These are phyloP conservation scores for Cotesia typhae DNA, from an alignment of 1,140 invertebrate species.

Conservation along the genomic window DNA sequence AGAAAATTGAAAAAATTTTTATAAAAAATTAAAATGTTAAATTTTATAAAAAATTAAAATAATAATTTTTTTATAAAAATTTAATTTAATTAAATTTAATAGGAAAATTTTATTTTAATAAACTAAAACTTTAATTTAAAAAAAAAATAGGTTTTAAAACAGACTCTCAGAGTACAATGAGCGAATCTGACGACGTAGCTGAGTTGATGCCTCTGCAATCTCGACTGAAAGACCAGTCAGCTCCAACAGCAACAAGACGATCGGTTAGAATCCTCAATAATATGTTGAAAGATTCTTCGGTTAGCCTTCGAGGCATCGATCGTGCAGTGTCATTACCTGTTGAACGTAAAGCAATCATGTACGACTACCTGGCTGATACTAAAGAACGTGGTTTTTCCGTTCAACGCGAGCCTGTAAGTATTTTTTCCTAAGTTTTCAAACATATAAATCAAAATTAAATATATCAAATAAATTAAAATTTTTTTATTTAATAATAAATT, in stretches of 20 bases:
- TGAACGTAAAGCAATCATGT: conserved; percentile 50
- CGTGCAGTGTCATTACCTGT: conserved; percentile 58
- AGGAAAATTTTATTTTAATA: too few species aligned
- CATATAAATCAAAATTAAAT: too few species aligned
- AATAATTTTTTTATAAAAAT: too few species aligned
- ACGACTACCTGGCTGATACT: conserved; percentile 44
- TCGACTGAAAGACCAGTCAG: conserved; percentile 45
- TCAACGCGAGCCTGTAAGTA: conserved; percentile 53
- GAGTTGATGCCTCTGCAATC: conserved; percentile 49
- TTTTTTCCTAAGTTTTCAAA: too few species aligned
- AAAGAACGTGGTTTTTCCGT: conserved; percentile 58
- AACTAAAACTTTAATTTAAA: neutral
- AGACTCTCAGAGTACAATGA: conserved; percentile 34
- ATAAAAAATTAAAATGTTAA: too few species aligned
- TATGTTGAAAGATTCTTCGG: conserved; percentile 49
- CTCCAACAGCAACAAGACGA: conserved; percentile 46
- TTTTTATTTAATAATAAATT: too few species aligned
- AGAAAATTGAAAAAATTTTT: too few species aligned
- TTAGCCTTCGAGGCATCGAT: conserved; percentile 47
- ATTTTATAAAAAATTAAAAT: too few species aligned
- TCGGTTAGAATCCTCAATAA: conserved; percentile 50
- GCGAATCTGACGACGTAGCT: conserved; percentile 39
- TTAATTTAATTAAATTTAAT: too few species aligned
- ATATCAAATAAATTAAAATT: too few species aligned
- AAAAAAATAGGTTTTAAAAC: conserved; percentile 5